phyloP scores from a whole-genome alignment of 2,888 invertebrate genomes.

The Ochropacha duplaris region DNA sequence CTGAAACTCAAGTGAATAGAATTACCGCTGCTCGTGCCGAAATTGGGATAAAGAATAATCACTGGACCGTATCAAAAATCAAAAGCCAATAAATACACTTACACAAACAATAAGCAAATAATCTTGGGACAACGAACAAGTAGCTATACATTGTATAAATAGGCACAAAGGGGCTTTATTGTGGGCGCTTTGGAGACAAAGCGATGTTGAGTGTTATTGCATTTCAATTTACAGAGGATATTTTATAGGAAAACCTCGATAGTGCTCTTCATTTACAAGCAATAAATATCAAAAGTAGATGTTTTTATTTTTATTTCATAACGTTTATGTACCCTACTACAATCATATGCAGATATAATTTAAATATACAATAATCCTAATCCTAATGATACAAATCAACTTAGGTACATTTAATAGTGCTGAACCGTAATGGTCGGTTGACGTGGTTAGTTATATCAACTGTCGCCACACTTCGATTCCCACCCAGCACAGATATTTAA shows the following conservation, averaged over 20 bases:
- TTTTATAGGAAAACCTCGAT: slow-evolving; percentile 34
- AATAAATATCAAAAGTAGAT: too few species aligned
- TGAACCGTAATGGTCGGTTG: too few species aligned
- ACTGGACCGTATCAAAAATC: background rate
- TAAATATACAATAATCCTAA: too few species aligned
- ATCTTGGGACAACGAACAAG: slow-evolving; percentile 9
- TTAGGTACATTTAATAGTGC: too few species aligned
- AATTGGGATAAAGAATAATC: background rate
- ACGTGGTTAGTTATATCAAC: too few species aligned
- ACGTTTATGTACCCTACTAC: too few species aligned
- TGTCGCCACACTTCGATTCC: too few species aligned
- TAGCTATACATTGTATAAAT: background rate
- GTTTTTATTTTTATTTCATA: too few species aligned
- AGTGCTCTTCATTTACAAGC: too few species aligned
- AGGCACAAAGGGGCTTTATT: background rate
- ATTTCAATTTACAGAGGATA: slow-evolving; percentile 20
- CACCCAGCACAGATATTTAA: too few species aligned
- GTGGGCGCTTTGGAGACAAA: slow-evolving; percentile 28
- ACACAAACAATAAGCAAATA: slow-evolving; percentile 17
- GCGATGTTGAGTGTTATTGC: slow-evolving; percentile 42
- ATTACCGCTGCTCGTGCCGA: background rate
- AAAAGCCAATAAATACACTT: slow-evolving; percentile 3
- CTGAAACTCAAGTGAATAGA: background rate
- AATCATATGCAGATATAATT: too few species aligned
- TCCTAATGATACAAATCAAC: too few species aligned